Conservation (phyloP, 2,113 vertebrate species). For the Actenoides hombroni region DNA sequence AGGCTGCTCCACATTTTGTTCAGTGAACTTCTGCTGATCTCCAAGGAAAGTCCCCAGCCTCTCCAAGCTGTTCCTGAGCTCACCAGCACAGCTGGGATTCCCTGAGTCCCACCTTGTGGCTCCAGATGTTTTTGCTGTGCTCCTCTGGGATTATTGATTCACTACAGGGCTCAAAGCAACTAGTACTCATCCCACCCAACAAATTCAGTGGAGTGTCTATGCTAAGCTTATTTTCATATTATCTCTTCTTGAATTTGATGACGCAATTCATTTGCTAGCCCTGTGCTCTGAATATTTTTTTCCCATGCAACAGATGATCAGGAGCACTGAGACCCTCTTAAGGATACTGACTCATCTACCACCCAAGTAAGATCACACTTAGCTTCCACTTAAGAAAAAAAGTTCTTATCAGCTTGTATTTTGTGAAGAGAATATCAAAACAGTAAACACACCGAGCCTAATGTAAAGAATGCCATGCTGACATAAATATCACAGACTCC, state of each 20-base stretch:
- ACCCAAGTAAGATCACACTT: neutral
- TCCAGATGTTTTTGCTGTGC: neutral
- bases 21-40: neutral
- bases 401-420: neutral
- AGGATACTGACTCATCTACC: neutral
- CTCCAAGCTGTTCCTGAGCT: neutral
- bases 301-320: neutral
- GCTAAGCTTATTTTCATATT: neutral
- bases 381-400: neutral
- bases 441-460: neutral
- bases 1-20: neutral
- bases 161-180: neutral
- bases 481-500: neutral
- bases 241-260: neutral
- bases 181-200: neutral
- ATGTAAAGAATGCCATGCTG: neutral
- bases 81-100: accelerated
- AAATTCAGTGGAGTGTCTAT: neutral
- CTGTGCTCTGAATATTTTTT: neutral
- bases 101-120: neutral
- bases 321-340: neutral
- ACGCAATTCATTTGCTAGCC: neutral
- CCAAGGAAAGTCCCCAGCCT: too few relatives aligned
- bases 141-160: neutral
- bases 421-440: neutral